phyloP scores from a whole-genome alignment of 2,888 invertebrate species.

The Amaurobius ferox region DNA sequence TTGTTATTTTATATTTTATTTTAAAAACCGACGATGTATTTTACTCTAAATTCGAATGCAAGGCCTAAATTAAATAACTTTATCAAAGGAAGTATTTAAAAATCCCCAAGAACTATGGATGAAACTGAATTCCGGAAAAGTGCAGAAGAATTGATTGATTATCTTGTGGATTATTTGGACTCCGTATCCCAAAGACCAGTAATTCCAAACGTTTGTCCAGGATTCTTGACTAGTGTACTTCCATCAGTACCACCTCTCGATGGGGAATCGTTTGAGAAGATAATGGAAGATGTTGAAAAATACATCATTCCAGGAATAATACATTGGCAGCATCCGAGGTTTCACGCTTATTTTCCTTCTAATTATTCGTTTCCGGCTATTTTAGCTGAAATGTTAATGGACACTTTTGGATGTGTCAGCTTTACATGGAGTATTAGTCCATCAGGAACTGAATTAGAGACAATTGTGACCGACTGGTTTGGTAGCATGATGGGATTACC shows the following conservation, averaged over 20 bases:
- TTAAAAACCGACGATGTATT: no score
- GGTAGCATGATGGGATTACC: constrained; percentile 97
- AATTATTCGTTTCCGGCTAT: constrained; percentile 98
- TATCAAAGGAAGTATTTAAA: no score
- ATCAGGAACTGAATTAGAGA: constrained; percentile 97
- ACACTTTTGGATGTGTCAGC: constrained; percentile 97
- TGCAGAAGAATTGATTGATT: constrained; percentile 96
- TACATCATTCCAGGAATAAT: constrained; percentile 93
- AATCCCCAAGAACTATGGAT: no score
- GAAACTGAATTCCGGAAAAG: constrained; percentile 89
- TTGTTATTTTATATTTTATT: no score
- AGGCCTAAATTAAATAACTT: no score
- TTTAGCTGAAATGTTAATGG: constrained; percentile 96
- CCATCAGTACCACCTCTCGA: constrained; percentile 88
- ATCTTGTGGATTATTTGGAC: constrained; percentile 92
- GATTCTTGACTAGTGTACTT: constrained; percentile 87
- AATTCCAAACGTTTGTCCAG: constrained; percentile 92
- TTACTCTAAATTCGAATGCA: no score
- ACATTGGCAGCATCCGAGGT: constrained; percentile 88
- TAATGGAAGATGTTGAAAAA: constrained; percentile 91
- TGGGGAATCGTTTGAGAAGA: constrained; percentile 90
- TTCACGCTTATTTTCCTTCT: constrained; percentile 99
- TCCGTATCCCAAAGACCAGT: constrained; percentile 87
- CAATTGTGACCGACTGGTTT: constrained; percentile 98
- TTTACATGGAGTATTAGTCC: constrained; percentile 91